phyloP scores from a whole-genome alignment of 1,140 invertebrate species.

The Dryas iulia region DNA sequence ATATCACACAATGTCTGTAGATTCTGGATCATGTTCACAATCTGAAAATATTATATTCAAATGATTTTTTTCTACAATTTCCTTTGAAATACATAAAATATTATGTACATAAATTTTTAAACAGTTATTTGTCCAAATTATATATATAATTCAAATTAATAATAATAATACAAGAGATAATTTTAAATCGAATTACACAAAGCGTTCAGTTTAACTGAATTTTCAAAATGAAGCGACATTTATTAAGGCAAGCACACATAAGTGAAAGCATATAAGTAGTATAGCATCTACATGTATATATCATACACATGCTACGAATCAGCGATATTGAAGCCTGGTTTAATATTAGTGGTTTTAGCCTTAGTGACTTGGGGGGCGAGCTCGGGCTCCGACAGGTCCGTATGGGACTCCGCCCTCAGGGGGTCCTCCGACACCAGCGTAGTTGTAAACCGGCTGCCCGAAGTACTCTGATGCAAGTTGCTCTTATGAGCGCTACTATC shows the following conservation, averaged over 20 bases:
- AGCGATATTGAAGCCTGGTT: slow-evolving; percentile 56
- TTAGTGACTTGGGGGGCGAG: slow-evolving; percentile 44
- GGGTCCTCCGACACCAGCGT: slow-evolving; percentile 61
- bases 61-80: not conserved
- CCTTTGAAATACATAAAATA: not conserved
- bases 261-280: not conserved
- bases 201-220: not conserved
- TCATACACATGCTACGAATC: slow-evolving; percentile 21
- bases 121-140: no score
- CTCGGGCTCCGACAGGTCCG: slow-evolving; percentile 31
- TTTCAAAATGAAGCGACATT: not conserved
- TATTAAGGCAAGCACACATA: not conserved
- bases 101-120: not conserved
- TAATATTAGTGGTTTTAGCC: slow-evolving; percentile 53
- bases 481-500: slow-evolving; percentile 65
- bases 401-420: slow-evolving; percentile 39
- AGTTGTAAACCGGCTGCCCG: slow-evolving; percentile 64
- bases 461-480: slow-evolving; percentile 41
- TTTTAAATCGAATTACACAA: not conserved
- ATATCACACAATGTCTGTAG: slow-evolving; percentile 36
- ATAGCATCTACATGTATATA: not conserved
- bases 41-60: slow-evolving; percentile 40
- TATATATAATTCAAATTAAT: no score
- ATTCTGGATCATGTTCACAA: slow-evolving; percentile 35
- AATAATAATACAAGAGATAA: not conserved